Conservation (phyloP, 2,888 invertebrate genomes). For the Acleris sparsana region DNA sequence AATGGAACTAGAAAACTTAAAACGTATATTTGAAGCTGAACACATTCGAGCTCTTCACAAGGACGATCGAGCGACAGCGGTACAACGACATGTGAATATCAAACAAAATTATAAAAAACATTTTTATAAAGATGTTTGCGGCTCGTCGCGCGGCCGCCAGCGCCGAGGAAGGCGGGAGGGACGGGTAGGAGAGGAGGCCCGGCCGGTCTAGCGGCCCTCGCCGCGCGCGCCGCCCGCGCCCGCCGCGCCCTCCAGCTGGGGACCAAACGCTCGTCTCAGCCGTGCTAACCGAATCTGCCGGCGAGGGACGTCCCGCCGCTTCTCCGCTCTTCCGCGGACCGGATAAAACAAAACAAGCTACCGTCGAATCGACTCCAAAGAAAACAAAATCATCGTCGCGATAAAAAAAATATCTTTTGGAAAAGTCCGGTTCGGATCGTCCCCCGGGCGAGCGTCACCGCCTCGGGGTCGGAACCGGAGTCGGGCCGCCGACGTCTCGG, state of each 20-base stretch:
- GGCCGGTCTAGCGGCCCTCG: conserved; percentile 40
- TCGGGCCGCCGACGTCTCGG: conserved; percentile 26
- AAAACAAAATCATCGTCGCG: conserved; percentile 29
- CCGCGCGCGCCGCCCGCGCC: conserved; percentile 41
- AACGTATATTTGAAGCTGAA: conserved; percentile 35
- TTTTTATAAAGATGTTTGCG: conserved; percentile 18
- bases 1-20: conserved; percentile 51
- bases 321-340: conserved; percentile 19
- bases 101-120: conserved; percentile 26
- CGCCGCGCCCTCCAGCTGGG: conserved; percentile 45
- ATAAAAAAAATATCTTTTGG: conserved; percentile 13
- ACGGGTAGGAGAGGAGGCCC: conserved; percentile 42
- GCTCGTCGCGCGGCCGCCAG: conserved; percentile 34
- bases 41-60: conserved; percentile 34
- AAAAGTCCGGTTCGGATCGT: neutral
- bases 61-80: conserved; percentile 14
- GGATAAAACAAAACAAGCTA: conserved; percentile 3
- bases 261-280: conserved; percentile 47
- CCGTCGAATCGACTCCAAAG: conserved; percentile 21
- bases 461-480: conserved; percentile 7
- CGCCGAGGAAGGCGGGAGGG: conserved; percentile 29
- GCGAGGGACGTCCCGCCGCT: conserved; percentile 35
- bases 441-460: neutral
- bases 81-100: conserved; percentile 16
- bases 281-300: neutral